Percentiles rank a stretch among this genome's conserved stretches.
phyloP scores from a whole-genome alignment of 2,113 vertebrate genomes.

The Rhinolophus ferrumequinum region DNA sequence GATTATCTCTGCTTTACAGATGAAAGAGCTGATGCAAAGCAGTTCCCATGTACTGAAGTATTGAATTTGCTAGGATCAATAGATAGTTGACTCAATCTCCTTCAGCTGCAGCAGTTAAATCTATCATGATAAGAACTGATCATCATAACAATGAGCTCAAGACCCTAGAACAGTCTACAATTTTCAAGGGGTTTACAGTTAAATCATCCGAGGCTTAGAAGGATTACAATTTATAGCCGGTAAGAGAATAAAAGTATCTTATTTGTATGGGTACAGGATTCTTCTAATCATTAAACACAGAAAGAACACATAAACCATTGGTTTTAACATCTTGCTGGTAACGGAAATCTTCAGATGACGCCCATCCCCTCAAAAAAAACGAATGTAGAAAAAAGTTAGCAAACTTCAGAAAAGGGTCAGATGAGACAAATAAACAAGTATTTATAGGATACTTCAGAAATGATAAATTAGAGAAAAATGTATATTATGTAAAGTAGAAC shows the following conservation, averaged over 20 bases:
- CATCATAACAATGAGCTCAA: background rate
- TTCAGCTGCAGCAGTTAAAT: background rate
- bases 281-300: background rate
- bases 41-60: background rate
- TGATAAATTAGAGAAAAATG: background rate
- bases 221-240: background rate
- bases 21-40: background rate
- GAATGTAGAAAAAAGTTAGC: background rate
- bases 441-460: background rate
- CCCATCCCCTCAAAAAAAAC: background rate
- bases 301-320: background rate
- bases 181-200: background rate
- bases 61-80: background rate
- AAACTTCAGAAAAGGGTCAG: background rate
- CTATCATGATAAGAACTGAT: background rate
- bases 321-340: background rate
- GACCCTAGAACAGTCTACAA: background rate
- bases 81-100: background rate
- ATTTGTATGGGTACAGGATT: background rate
- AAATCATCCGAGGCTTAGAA: background rate
- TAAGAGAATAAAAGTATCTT: background rate
- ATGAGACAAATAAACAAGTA: slow-evolving; percentile 4
- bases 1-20: background rate
- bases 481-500: background rate
- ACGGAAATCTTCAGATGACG: background rate